Percentiles rank a stretch among this genome's conserved stretches.
Evolutionary conservation across 1,140 invertebrate species (phyloP).

Genomic region (Ctenoplectra terminalis): DNA sequence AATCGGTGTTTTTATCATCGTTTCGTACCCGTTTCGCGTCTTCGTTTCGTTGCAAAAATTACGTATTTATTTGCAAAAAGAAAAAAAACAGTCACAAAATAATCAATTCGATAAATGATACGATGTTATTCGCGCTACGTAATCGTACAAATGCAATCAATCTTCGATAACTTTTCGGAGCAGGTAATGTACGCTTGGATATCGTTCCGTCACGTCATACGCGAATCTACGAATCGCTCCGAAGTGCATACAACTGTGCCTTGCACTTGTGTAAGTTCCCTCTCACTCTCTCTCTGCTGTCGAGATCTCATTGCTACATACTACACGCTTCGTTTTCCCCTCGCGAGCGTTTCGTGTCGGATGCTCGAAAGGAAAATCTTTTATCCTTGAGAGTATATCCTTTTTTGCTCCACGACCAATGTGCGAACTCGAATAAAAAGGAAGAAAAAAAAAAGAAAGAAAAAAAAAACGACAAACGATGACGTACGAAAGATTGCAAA

Average conservation of each 20-base stretch:
- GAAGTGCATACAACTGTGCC: slow-evolving; percentile 45
- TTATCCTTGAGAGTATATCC: slow-evolving; percentile 25
- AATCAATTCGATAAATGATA: not conserved
- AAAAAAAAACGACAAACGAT: too few relatives aligned
- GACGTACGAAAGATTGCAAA: too few relatives aligned
- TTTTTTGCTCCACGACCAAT: not conserved
- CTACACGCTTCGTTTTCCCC: slow-evolving; percentile 55
- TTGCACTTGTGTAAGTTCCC: slow-evolving; percentile 41
- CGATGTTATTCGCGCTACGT: not conserved
- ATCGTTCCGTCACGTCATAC: slow-evolving; percentile 66
- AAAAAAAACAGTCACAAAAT: not conserved
- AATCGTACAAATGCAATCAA: not conserved
- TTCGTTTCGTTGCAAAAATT: not conserved
- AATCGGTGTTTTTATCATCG: not conserved
- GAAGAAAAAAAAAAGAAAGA: not conserved
- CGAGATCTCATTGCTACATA: slow-evolving; percentile 59
- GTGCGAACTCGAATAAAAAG: not conserved
- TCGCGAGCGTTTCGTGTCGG: slow-evolving; percentile 23
- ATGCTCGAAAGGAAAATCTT: slow-evolving; percentile 36
- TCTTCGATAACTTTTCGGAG: not conserved
- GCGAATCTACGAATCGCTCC: slow-evolving; percentile 49
- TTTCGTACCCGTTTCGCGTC: not conserved
- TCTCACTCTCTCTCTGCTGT: slow-evolving; percentile 51
- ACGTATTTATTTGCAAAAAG: not conserved
- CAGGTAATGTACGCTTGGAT: slow-evolving; percentile 66